Conservation (phyloP, 1,140 invertebrate species). For the Eueides isabella region DNA sequence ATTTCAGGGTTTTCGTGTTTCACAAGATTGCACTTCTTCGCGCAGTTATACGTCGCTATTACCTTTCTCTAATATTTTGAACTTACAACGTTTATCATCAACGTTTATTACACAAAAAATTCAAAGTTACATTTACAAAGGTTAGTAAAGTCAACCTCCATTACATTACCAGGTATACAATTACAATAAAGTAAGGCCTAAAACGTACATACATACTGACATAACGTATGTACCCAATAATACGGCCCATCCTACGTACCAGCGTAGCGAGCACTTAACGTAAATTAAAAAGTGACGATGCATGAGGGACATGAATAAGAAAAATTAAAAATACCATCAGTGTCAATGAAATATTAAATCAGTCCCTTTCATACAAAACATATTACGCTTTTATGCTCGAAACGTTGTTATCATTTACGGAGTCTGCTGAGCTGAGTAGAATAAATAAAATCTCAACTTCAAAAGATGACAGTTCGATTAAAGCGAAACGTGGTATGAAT, state of each 20-base stretch:
- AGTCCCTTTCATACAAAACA: conserved; percentile 8
- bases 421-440: conserved; percentile 12
- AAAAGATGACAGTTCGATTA: conserved; percentile 29
- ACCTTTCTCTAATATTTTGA: too few relatives aligned
- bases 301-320: neutral
- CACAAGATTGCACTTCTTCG: too few relatives aligned
- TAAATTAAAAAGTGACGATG: conserved; percentile 4
- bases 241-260: neutral
- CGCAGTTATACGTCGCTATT: too few relatives aligned
- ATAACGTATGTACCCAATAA: neutral
- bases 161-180: neutral
- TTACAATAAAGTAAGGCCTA: neutral
- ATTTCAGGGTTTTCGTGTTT: too few relatives aligned
- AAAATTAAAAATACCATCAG: neutral
- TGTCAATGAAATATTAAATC: neutral
- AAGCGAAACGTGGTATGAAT: conserved; percentile 15
- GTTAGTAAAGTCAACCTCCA: neutral
- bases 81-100: too few relatives aligned
- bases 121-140: neutral
- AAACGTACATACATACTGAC: neutral
- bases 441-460: conserved; percentile 21
- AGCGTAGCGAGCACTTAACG: neutral
- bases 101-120: too few relatives aligned
- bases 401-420: conserved; percentile 13
- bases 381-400: conserved; percentile 3